Conservation (phyloP, 2,113 vertebrate species). For the Myotis lucifugus region DNA sequence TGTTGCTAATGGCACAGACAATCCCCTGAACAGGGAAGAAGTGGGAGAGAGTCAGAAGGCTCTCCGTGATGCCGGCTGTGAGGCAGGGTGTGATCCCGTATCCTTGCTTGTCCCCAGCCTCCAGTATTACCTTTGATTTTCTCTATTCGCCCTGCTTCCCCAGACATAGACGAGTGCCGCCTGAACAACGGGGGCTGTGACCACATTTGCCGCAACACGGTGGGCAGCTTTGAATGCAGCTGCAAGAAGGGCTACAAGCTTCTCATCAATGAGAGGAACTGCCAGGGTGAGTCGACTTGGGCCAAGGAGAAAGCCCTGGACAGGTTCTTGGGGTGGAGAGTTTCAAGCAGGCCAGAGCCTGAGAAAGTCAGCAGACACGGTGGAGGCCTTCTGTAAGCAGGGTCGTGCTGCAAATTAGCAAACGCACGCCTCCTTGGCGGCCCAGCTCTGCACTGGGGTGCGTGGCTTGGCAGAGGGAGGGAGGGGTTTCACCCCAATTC, state of each 20-base stretch:
- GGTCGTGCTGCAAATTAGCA: not conserved
- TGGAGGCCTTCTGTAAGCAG: not conserved
- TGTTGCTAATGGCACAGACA: not conserved
- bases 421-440: rapidly evolving
- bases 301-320: not conserved
- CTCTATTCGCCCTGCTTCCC: not conserved
- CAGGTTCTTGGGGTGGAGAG: not conserved
- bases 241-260: slow-evolving; percentile 98
- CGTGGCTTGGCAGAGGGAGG: not conserved
- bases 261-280: slow-evolving; percentile 97
- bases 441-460: not conserved
- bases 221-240: slow-evolving; percentile 98
- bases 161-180: slow-evolving; percentile 97
- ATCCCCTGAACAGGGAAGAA: not conserved
- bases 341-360: not conserved
- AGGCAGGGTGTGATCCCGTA: not conserved
- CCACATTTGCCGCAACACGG: slow-evolving; percentile 97
- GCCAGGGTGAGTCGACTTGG: slow-evolving; percentile 89
- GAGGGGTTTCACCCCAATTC: not conserved
- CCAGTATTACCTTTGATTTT: not conserved
- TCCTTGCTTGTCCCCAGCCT: not conserved
- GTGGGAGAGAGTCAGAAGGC: not conserved
- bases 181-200: slow-evolving; percentile 97
- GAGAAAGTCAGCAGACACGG: not conserved
- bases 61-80: not conserved